These are phyloP conservation scores for Phortica variegata DNA, from an alignment of 1,140 invertebrate genomes.

Conservation along the genomic window DNA sequence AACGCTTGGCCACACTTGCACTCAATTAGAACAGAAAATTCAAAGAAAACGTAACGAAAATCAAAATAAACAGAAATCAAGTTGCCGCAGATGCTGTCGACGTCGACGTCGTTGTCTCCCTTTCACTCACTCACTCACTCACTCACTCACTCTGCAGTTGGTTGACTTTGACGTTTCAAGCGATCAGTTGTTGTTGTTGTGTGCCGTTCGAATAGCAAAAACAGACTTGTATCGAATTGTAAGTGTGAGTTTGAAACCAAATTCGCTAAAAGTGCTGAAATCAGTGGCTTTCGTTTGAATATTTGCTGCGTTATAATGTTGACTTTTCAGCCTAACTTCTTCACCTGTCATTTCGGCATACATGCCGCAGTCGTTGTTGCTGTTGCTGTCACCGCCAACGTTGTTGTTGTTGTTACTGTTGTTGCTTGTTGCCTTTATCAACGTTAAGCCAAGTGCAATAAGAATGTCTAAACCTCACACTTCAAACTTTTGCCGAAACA, in stretches of 20 bases:
- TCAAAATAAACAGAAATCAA: slow-evolving; percentile 44
- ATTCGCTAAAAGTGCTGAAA: too few species aligned
- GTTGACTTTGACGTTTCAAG: slow-evolving; percentile 39
- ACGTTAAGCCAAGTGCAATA: slow-evolving; percentile 43
- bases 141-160: slow-evolving; percentile 11
- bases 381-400: neutral
- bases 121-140: slow-evolving; percentile 7
- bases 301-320: too few species aligned
- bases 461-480: slow-evolving; percentile 54
- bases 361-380: slow-evolving; percentile 3
- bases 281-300: too few species aligned
- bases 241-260: slow-evolving; percentile 24
- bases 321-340: too few species aligned
- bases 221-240: slow-evolving; percentile 48
- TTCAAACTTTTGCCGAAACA: slow-evolving; percentile 54
- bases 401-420: too few species aligned
- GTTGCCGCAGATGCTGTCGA: too few species aligned
- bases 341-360: slow-evolving; percentile 45
- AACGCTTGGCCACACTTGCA: slow-evolving; percentile 41
- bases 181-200: slow-evolving; percentile 4
- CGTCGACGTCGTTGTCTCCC: too few species aligned
- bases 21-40: slow-evolving; percentile 55
- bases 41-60: slow-evolving; percentile 48
- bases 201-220: slow-evolving; percentile 30
- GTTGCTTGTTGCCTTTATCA: too few species aligned